Evolutionary conservation across 2,797 vertebrate genomes (phyloP), one percentile per base, ranked within the genome.

Genomic region (Ctenopoma kingsleyae): DNA sequence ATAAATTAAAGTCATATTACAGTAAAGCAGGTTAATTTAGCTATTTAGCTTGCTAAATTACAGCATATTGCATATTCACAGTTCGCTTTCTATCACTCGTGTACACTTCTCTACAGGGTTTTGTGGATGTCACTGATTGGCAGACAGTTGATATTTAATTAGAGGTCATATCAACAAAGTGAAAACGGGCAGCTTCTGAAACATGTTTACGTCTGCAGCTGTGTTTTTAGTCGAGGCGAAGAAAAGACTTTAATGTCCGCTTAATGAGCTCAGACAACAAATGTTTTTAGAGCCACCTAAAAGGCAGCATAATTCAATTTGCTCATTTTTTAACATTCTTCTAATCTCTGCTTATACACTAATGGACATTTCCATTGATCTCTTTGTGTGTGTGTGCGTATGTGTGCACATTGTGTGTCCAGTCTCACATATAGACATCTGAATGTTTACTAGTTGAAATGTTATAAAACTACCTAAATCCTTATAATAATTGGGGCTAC

Each of bases 291-390:
- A 86, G 78, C 65, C 76, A 76, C 85, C 86, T 90, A 71, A 91
- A 87, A 90, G 30, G 87, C 89, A 79, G 66, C 46, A 80, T 87
- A 88, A 92, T 84, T 80, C 50, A 79, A 89, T 90, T 89, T 66
- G 71, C 57, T 71, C 72, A 63, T 81, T 90, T 83, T 38, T 11
- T 10, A 83, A 87, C 85, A 58, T 82, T 80, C 64, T 70, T 79
- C 71, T 84, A 79, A 85, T 84, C 59, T 62, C 69, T 55, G 49
- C 54, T 67, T 60, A 49, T 20, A 71, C 65, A 58, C 81, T 88
- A 85, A 91, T 89, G 88, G 83, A 84, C 23, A 35, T 27, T 46
- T 53, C 25, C 64, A 90, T 88, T 70, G 89, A 90, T 90, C 82
- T 35, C 38, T 6, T 49, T 61, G 66, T 59, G 50, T 40, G 43